Conservation (phyloP, 2,113 vertebrate genomes). For the Bambusicola thoracicus region DNA sequence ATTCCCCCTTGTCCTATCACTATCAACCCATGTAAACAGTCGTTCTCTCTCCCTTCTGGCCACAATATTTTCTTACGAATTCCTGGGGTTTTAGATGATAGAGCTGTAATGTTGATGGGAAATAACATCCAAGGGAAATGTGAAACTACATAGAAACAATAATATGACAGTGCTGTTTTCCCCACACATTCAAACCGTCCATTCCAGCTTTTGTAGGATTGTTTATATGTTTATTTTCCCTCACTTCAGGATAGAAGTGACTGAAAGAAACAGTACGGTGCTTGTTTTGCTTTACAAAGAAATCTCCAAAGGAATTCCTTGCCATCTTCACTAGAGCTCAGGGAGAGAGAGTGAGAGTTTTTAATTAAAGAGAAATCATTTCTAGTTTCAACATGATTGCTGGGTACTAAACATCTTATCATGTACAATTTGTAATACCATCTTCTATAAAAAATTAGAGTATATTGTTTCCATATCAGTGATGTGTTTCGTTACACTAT, state of each 20-base stretch:
- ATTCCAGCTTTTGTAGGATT: not conserved
- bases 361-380: not conserved
- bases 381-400: not conserved
- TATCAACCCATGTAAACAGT: too few relatives aligned
- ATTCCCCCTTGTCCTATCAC: too few relatives aligned
- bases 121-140: slow-evolving; percentile 9
- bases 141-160: slow-evolving; percentile 3
- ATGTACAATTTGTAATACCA: not conserved
- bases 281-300: not conserved
- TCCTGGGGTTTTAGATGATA: not conserved
- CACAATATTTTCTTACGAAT: not conserved
- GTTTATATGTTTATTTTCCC: not conserved
- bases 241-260: not conserved
- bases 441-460: not conserved
- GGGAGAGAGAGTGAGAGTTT: not conserved
- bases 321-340: not conserved
- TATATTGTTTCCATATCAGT: not conserved
- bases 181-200: not conserved
- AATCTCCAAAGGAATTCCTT: not conserved
- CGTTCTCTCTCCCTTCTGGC: not conserved
- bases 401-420: not conserved
- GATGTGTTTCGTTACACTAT: not conserved
- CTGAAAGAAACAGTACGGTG: not conserved
- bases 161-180: not conserved
- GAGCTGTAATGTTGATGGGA: not conserved